These are phyloP conservation scores for Cetonia aurata DNA, from an alignment of 2,888 invertebrate species.

Conservation along the genomic window DNA sequence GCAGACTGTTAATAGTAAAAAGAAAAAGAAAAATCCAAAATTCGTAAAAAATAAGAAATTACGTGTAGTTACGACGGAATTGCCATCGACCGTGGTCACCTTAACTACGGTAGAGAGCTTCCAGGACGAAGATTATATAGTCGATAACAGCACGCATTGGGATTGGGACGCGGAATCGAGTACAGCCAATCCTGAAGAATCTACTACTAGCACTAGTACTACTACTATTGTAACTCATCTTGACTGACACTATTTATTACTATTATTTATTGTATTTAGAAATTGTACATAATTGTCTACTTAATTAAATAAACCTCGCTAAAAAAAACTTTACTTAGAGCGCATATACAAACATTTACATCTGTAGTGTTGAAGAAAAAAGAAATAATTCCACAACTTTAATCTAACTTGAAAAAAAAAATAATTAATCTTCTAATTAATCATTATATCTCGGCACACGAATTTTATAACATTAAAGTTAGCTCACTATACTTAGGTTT, in stretches of 20 bases:
- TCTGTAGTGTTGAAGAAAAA: too few species aligned
- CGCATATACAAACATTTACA: too few species aligned
- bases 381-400: too few species aligned
- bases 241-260: slow-evolving; percentile 66
- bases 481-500: too few species aligned
- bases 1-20: slow-evolving; percentile 62
- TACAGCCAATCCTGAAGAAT: slow-evolving; percentile 59
- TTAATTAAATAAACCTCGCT: slow-evolving; percentile 63
- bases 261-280: slow-evolving; percentile 67
- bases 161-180: slow-evolving; percentile 63
- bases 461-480: too few species aligned
- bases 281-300: slow-evolving; percentile 63
- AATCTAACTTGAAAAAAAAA: too few species aligned
- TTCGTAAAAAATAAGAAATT: slow-evolving; percentile 66
- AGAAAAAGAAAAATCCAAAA: slow-evolving; percentile 69
- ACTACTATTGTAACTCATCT: slow-evolving; percentile 54
- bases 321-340: slow-evolving; percentile 23
- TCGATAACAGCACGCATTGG: slow-evolving; percentile 64
- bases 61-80: slow-evolving; percentile 59
- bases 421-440: too few species aligned
- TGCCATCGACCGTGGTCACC: slow-evolving; percentile 69
- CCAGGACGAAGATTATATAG: slow-evolving; percentile 64
- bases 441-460: too few species aligned
- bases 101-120: slow-evolving; percentile 69
- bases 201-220: slow-evolving; percentile 50